Evolutionary conservation across 2,888 invertebrate species (phyloP), one percentile per base, ranked within the genome.

Genomic region (Macroteleia sp.): DNA sequence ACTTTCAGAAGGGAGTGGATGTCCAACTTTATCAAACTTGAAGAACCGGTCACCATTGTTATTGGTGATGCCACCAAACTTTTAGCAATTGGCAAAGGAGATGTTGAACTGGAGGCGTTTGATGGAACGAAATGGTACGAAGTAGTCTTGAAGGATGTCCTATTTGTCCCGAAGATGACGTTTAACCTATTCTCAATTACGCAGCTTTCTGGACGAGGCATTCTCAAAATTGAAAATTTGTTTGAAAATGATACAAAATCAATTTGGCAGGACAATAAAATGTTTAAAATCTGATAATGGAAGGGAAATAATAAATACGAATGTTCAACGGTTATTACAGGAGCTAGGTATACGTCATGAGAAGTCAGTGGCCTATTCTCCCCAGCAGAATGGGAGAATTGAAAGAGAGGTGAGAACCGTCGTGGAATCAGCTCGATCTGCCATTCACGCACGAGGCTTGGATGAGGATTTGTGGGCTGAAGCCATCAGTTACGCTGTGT

Each of bases 161-260:
- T 82, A 34, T 34, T 71, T 50, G 75, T 75, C 28, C 81, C 77
- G 25, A 36, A 81, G 20, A 62, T 82, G 57, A 70, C 67, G 2
- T 81, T 79, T 32, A 85, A 86, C 46, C 42, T 85, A 25, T 86
- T 85, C 25, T 86, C 85, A 46, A 83, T 84, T 1, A 73, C 80
- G n/a, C 5, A 66, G 75, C 70, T 70, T 80, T 8, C 34, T 86
- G 2, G 85, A n/a, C n/a, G n/a, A n/a, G n/a, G n/a, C n/a, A n/a
- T n/a, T n/a, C n/a, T n/a, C n/a, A n/a, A n/a, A n/a, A n/a, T n/a
- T n/a, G n/a, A n/a, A n/a, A n/a, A n/a, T n/a, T n/a, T n/a, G n/a
- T n/a, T n/a, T n/a, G n/a, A n/a, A n/a, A n/a, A n/a, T n/a, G n/a
- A n/a, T n/a, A n/a, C n/a, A n/a, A n/a, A n/a, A n/a, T n/a, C n/a